Conservation (phyloP, 2,888 invertebrate species). For the Choreutis nemorana region DNA sequence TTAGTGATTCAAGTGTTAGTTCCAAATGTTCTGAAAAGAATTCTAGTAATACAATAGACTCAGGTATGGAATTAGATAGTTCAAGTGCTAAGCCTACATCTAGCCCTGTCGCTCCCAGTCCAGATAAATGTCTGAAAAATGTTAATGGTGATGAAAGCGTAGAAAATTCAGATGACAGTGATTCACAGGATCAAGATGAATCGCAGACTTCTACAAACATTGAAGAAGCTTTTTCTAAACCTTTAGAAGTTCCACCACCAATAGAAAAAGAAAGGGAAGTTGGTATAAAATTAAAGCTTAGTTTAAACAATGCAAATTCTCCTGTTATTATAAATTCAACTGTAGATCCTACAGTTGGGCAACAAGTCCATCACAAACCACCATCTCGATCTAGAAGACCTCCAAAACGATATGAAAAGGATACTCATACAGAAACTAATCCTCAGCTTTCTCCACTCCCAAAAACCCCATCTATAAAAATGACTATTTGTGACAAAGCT, state of each 20-base stretch:
- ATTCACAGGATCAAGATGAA: slow-evolving; percentile 32
- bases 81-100: slow-evolving; percentile 22
- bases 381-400: slow-evolving; percentile 44
- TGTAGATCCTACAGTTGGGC: slow-evolving; percentile 53
- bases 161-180: slow-evolving; percentile 42
- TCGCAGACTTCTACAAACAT: slow-evolving; percentile 17
- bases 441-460: slow-evolving; percentile 14
- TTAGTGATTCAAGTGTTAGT: slow-evolving; percentile 35
- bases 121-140: slow-evolving; percentile 18
- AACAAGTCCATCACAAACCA: slow-evolving; percentile 41
- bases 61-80: slow-evolving; percentile 31
- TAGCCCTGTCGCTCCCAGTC: slow-evolving; percentile 22
- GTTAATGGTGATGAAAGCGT: slow-evolving; percentile 45
- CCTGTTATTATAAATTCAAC: slow-evolving; percentile 60
- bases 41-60: slow-evolving; percentile 29
- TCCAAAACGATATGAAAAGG: slow-evolving; percentile 51
- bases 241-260: slow-evolving; percentile 20
- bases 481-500: slow-evolving; percentile 60
- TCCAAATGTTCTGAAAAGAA: slow-evolving; percentile 31
- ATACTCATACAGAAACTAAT: slow-evolving; percentile 18
- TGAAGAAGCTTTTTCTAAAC: slow-evolving; percentile 21
- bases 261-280: slow-evolving; percentile 41
- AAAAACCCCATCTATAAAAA: slow-evolving; percentile 50
- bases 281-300: slow-evolving; percentile 56
- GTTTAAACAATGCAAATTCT: slow-evolving; percentile 55